Conservation (phyloP, 2,797 vertebrate species). For the Atherinosoma microstoma region DNA sequence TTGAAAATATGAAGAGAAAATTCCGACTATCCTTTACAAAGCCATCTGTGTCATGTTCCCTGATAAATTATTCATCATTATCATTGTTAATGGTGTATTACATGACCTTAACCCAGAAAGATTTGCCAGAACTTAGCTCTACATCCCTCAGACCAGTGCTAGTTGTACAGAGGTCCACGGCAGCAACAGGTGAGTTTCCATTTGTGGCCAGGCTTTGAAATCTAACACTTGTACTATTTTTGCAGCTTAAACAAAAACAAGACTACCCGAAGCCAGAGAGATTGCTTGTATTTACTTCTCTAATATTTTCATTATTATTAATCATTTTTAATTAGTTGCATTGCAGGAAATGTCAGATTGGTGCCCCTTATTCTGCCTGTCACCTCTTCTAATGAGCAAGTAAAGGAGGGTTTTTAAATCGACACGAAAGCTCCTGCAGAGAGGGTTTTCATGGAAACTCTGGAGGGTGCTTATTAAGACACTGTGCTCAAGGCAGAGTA, state of each 20-base stretch:
- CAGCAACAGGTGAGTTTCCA: conserved; percentile 1
- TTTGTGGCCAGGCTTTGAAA: conserved; percentile 2
- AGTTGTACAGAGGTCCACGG: not conserved
- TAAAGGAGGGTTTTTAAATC: conserved; percentile 46
- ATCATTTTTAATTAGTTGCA: conserved; percentile 36
- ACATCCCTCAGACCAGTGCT: not conserved
- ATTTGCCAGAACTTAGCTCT: not conserved
- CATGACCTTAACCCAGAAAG: not conserved
- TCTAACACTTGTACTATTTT: not conserved
- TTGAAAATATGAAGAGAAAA: not conserved
- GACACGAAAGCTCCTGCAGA: conserved; percentile 45
- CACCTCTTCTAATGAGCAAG: conserved; percentile 56
- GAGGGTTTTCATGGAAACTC: conserved; percentile 49
- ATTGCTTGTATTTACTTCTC: conserved; percentile 23
- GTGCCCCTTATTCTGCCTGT: conserved; percentile 23
- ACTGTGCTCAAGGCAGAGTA: conserved; percentile 25
- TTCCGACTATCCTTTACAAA: not conserved
- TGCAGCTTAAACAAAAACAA: not conserved
- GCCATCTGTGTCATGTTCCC: not conserved
- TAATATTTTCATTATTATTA: conserved; percentile 27
- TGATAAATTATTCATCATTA: conserved; percentile 15
- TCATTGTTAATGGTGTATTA: conserved; percentile 13
- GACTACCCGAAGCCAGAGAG: not conserved
- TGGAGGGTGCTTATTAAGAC: conserved; percentile 47
- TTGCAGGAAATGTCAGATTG: conserved; percentile 57